phyloP scores from a whole-genome alignment of 2,888 invertebrate genomes.

The Patella depressa region DNA sequence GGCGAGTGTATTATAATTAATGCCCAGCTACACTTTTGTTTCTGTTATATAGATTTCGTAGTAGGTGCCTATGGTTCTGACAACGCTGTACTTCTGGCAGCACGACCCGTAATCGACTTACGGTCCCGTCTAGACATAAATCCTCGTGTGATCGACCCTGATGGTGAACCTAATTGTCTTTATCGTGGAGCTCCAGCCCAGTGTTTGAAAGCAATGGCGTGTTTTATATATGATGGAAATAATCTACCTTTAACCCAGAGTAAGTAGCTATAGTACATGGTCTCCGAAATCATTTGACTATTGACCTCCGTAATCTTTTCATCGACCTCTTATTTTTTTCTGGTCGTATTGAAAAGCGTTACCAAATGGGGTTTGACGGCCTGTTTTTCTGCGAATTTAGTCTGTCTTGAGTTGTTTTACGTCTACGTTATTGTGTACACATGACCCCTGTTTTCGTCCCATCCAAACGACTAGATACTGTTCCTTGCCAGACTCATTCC shows the following conservation, averaged over 20 bases:
- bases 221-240: slow-evolving; percentile 35
- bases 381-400: too few species aligned
- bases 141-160: slow-evolving; percentile 26
- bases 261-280: slow-evolving; percentile 22
- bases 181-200: slow-evolving; percentile 28
- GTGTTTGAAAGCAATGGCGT: slow-evolving; percentile 33
- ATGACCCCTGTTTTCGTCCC: too few species aligned
- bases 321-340: too few species aligned
- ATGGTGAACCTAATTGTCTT: slow-evolving; percentile 29
- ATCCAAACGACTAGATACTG: too few species aligned
- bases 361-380: background rate
- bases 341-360: background rate
- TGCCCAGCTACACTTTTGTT: too few species aligned
- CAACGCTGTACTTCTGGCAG: slow-evolving; percentile 45
- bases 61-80: slow-evolving; percentile 52
- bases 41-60: slow-evolving; percentile 45
- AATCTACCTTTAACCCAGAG: slow-evolving; percentile 33
- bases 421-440: too few species aligned
- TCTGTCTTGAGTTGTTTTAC: too few species aligned
- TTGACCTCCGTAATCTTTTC: too few species aligned
- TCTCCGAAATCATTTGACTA: too few species aligned
- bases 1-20: too few species aligned
- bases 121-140: slow-evolving; percentile 32
- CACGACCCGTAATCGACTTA: slow-evolving; percentile 46
- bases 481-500: too few species aligned